Conservation (phyloP, 2,888 invertebrate genomes). For the Eristalis arbustorum region DNA sequence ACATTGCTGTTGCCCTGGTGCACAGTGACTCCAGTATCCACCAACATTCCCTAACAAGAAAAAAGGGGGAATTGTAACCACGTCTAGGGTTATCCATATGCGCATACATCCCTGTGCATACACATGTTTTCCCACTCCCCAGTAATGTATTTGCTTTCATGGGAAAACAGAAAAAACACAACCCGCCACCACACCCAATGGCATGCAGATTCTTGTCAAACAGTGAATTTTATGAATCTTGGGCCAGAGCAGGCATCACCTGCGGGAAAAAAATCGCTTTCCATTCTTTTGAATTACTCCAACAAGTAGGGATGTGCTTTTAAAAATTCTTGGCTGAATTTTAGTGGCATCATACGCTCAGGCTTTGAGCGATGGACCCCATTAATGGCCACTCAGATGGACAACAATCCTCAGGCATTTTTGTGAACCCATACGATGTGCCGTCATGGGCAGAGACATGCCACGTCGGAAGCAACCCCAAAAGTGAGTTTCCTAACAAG, state of each 20-base stretch:
- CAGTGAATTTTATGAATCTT: background rate
- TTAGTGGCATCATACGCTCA: background rate
- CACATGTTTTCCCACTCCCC: background rate
- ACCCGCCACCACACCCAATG: no score
- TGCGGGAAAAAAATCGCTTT: background rate
- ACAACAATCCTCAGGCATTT: background rate
- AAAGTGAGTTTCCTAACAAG: background rate
- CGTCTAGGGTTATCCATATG: background rate
- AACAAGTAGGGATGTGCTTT: background rate
- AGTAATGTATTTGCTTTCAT: slow-evolving; percentile 2
- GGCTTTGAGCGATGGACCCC: background rate
- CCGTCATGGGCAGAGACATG: background rate
- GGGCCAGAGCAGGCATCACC: background rate
- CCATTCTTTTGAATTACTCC: background rate
- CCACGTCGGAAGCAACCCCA: background rate
- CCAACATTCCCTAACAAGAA: background rate
- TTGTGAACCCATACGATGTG: background rate
- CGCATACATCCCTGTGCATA: background rate
- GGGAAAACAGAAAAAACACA: background rate
- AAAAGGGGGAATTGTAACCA: background rate
- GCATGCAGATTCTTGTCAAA: background rate
- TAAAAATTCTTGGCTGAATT: background rate
- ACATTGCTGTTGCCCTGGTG: background rate
- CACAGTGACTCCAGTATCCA: background rate
- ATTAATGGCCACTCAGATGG: background rate